Conservation (phyloP, 2,888 invertebrate genomes). For the Electrophaes corylata region DNA sequence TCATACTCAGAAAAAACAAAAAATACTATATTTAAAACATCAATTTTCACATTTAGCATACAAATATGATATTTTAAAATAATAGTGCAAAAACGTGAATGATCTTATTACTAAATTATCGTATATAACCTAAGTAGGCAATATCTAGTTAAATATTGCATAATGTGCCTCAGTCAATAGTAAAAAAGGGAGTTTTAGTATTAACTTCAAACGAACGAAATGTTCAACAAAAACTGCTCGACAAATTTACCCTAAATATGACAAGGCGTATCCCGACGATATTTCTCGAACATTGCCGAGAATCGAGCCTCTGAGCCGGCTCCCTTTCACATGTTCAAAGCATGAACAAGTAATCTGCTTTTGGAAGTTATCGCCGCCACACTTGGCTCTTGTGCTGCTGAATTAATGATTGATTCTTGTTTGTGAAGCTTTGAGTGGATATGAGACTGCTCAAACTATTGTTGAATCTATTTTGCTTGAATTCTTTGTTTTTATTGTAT, state of each 20-base stretch:
- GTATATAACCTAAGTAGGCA: too few species aligned
- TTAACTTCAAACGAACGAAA: too few species aligned
- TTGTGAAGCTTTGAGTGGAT: background rate
- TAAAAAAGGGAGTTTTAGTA: too few species aligned
- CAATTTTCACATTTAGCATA: too few species aligned
- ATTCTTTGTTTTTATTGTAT: constrained; percentile 1
- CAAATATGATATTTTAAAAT: too few species aligned
- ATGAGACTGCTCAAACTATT: background rate
- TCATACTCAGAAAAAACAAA: too few species aligned
- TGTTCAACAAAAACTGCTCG: too few species aligned
- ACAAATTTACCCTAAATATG: background rate
- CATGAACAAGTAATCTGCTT: constrained; percentile 33
- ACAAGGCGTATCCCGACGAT: background rate
- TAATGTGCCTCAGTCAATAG: too few species aligned
- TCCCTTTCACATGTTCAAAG: constrained; percentile 29
- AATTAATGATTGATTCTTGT: constrained; percentile 26
- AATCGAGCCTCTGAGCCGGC: background rate
- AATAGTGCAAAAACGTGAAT: too few species aligned
- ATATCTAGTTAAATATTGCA: too few species aligned
- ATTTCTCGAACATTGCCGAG: background rate
- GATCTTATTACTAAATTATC: too few species aligned
- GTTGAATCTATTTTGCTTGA: background rate
- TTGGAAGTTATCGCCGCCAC: constrained; percentile 29
- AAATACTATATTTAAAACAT: too few species aligned
- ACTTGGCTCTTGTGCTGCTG: constrained; percentile 18